A percentile compares a stretch with the other conserved stretches of the same genome.
Conservation (phyloP, 2,888 invertebrate genomes). For the Leucoma salicis region DNA sequence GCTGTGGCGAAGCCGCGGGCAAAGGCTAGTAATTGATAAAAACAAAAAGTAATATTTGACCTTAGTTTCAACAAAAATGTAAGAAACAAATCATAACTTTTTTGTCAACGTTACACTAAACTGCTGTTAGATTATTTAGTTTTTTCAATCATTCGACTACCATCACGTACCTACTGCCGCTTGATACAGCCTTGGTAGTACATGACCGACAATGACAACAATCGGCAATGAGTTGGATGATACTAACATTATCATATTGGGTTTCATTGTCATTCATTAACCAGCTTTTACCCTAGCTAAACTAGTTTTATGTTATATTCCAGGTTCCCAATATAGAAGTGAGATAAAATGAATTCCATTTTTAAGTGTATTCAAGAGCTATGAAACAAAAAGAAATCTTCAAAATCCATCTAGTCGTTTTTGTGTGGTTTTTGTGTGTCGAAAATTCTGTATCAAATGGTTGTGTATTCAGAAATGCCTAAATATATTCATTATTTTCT, state of each 20-base stretch:
- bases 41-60: slow-evolving; percentile 4
- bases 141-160: slow-evolving; percentile 24
- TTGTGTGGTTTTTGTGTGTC: too few relatives aligned
- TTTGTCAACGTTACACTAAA: slow-evolving; percentile 20
- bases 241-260: not conserved
- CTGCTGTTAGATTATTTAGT: slow-evolving; percentile 9
- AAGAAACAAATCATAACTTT: slow-evolving; percentile 18
- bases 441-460: too few relatives aligned
- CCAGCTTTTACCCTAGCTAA: too few relatives aligned
- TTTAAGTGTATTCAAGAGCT: too few relatives aligned
- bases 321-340: too few relatives aligned
- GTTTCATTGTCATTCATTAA: slow-evolving; percentile 12
- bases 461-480: too few relatives aligned
- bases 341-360: too few relatives aligned
- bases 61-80: slow-evolving; percentile 5
- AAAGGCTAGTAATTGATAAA: not conserved
- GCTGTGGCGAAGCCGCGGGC: too few relatives aligned
- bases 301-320: too few relatives aligned
- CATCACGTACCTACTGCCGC: slow-evolving; percentile 22
- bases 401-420: too few relatives aligned
- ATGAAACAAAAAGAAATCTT: too few relatives aligned
- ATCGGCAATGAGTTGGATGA: not conserved
- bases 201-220: slow-evolving; percentile 5
- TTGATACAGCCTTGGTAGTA: slow-evolving; percentile 20
- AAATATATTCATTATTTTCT: too few relatives aligned